phyloP scores from a whole-genome alignment of 2,888 invertebrate species.

The Myathropa florea region DNA sequence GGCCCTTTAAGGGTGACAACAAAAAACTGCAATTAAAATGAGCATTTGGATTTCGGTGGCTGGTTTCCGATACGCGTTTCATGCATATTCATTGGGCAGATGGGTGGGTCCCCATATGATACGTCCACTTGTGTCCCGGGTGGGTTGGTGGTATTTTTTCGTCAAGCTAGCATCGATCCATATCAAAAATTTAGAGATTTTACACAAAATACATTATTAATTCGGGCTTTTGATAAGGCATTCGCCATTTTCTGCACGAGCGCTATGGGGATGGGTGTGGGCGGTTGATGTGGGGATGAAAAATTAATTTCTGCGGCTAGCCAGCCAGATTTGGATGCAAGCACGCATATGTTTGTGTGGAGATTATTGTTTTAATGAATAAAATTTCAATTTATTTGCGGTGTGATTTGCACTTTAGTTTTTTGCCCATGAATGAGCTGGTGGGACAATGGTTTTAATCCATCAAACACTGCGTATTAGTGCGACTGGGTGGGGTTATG shows the following conservation, averaged over 20 bases:
- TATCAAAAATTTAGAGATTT: slow-evolving; percentile 69
- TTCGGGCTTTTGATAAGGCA: slow-evolving; percentile 60
- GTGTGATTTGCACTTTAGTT: slow-evolving; percentile 59
- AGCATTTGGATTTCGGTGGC: slow-evolving; percentile 54
- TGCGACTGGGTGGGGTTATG: not conserved
- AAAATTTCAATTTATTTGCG: slow-evolving; percentile 70
- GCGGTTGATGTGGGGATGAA: slow-evolving; percentile 43
- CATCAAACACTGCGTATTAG: slow-evolving; percentile 30
- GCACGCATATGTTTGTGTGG: slow-evolving; percentile 11
- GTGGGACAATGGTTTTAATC: not conserved
- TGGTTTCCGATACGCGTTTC: slow-evolving; percentile 56
- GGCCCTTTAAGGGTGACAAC: slow-evolving; percentile 5
- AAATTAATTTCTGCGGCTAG: slow-evolving; percentile 63
- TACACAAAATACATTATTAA: slow-evolving; percentile 67
- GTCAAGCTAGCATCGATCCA: slow-evolving; percentile 26
- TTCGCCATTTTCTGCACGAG: slow-evolving; percentile 34
- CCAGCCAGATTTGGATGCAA: slow-evolving; percentile 20
- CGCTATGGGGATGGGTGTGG: not conserved
- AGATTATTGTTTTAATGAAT: slow-evolving; percentile 69
- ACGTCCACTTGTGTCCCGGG: not conserved
- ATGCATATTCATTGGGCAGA: slow-evolving; percentile 57
- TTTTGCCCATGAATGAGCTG: not conserved
- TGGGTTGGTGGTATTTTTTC: not conserved
- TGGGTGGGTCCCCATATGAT: slow-evolving; percentile 21
- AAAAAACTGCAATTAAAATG: slow-evolving; percentile 59